phyloP scores from a whole-genome alignment of 1,140 invertebrate genomes.

The Frieseomelitta varia region DNA sequence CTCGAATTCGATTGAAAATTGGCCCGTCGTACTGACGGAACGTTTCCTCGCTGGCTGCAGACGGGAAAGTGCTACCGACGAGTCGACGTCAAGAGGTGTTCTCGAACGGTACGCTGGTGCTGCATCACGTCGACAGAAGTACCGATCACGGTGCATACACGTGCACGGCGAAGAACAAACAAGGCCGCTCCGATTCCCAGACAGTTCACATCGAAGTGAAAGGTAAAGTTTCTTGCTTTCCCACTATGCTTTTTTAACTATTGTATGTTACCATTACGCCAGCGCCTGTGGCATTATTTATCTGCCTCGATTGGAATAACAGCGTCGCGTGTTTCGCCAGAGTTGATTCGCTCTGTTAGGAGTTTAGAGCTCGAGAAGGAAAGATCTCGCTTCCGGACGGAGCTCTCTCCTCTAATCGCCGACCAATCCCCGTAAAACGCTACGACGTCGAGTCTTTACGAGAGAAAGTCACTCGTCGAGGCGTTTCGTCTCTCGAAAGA shows the following conservation, averaged over 20 bases:
- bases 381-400: background rate
- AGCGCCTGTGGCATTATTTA: background rate
- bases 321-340: constrained; percentile 8
- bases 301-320: constrained; percentile 50
- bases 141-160: constrained; percentile 91
- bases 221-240: constrained; percentile 82
- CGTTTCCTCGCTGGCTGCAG: constrained; percentile 75
- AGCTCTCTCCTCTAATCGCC: constrained; percentile 36
- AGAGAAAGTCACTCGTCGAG: constrained; percentile 19
- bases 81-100: constrained; percentile 94
- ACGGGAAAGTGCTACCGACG: constrained; percentile 90
- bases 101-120: constrained; percentile 91
- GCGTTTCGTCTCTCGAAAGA: background rate
- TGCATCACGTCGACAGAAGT: constrained; percentile 88
- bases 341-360: constrained; percentile 41
- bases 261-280: background rate
- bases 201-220: constrained; percentile 93
- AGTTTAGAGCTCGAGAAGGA: constrained; percentile 4
- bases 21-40: background rate
- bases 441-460: constrained; percentile 17
- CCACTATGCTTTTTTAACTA: background rate
- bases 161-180: constrained; percentile 93
- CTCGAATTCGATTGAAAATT: background rate
- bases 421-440: background rate
- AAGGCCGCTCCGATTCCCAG: constrained; percentile 89